These are phyloP conservation scores for Acanthiza pusilla DNA, from an alignment of 2,797 vertebrate species.

Conservation along the genomic window DNA sequence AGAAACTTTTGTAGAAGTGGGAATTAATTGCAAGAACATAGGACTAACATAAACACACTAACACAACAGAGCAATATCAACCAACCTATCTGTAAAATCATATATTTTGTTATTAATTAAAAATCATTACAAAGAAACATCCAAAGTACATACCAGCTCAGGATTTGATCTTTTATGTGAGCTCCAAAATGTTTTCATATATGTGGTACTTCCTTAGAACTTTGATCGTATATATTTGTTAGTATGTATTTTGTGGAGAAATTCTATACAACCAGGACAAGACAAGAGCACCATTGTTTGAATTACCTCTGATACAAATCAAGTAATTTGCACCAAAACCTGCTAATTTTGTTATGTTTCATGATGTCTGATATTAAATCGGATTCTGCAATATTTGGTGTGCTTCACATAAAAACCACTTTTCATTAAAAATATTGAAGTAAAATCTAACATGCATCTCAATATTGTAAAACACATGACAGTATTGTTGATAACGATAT, in stretches of 20 bases:
- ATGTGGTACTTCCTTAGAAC: background rate
- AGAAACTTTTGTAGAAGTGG: background rate
- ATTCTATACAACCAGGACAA: background rate
- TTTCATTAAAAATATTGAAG: background rate
- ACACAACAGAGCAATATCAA: background rate
- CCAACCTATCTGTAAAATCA: background rate
- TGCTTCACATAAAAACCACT: background rate
- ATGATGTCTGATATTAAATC: background rate
- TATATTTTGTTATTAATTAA: background rate
- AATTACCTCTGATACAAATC: background rate
- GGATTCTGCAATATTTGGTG: background rate
- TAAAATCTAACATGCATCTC: background rate
- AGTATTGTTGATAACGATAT: background rate
- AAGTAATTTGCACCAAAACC: background rate
- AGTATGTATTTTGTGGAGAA: background rate
- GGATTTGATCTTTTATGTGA: background rate
- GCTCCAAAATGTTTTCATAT: background rate
- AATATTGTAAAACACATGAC: background rate
- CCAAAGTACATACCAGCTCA: background rate
- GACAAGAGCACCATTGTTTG: background rate
- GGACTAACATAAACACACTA: background rate
- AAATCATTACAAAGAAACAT: background rate
- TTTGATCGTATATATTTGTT: background rate
- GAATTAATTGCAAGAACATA: background rate
- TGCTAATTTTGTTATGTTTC: background rate